These are phyloP conservation scores for Agonopterix arenella DNA, from an alignment of 2,888 invertebrate genomes.

Conservation along the genomic window DNA sequence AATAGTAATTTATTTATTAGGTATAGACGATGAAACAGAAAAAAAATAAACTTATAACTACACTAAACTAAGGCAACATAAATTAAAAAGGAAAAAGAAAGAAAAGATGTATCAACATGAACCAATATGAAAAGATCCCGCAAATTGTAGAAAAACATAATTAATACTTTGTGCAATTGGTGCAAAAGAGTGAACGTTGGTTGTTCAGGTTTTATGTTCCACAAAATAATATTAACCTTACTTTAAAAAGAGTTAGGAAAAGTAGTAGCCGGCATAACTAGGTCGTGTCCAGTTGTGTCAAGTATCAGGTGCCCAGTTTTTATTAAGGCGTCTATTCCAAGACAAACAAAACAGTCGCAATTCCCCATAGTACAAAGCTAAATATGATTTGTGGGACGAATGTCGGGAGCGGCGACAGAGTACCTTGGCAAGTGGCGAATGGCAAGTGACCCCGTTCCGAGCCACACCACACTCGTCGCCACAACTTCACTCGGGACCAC, in stretches of 20 bases:
- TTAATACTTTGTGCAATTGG: too few species aligned
- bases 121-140: too few species aligned
- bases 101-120: too few species aligned
- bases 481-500: slow-evolving; percentile 16
- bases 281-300: slow-evolving; percentile 35
- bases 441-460: slow-evolving; percentile 51
- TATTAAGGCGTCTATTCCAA: slow-evolving; percentile 54
- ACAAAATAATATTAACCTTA: too few species aligned
- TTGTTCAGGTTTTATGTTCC: too few species aligned
- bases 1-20: too few species aligned
- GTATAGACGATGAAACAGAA: too few species aligned
- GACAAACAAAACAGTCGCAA: slow-evolving; percentile 57
- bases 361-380: slow-evolving; percentile 52
- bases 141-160: too few species aligned
- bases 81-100: too few species aligned
- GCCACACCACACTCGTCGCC: slow-evolving; percentile 14
- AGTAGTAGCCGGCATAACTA: slow-evolving; percentile 16
- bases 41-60: too few species aligned
- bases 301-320: slow-evolving; percentile 45
- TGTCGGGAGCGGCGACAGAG: slow-evolving; percentile 32
- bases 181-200: too few species aligned
- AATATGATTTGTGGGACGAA: slow-evolving; percentile 66
- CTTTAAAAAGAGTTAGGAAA: background rate
- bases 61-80: too few species aligned
- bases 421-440: slow-evolving; percentile 35